Base-by-base conservation (phyloP, 2,888 invertebrate species). In the Acanthopleura granulata region DNA sequence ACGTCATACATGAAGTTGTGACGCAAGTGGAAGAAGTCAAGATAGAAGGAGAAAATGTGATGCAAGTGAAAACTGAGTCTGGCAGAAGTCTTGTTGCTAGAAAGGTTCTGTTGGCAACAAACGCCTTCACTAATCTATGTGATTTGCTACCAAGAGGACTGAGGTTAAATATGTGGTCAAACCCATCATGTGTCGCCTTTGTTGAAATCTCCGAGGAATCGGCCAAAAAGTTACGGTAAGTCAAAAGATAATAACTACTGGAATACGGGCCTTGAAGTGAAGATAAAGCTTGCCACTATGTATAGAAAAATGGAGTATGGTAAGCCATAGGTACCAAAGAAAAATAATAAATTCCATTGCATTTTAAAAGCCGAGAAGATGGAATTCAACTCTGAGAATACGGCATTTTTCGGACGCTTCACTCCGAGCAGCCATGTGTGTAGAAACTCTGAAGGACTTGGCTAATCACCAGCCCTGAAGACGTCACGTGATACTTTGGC, bases 81-180 rank as follows among this genome's bases (percentile, higher is more conserved):
- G 79, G 81, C 0, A 49, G 29, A 15, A 71, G n/a, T 16, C 66
- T 79, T 18, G 27, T 18, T 11, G 72, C 79, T 22, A 76, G 75
- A 15, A 77, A 75, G 25, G 82, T 82, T 25, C 72, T 84, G 4
- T 62, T 83, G 14, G 81, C 83, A 15, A 80, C 83, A n/a, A 81
- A 81, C 27, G 80, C 81, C 0, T 83, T 80, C 57, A 83, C 82
- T 1, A 72, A 62, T 14, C 72, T 77, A 22, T 49, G 79, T 12
- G 66, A 81, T 25, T 72, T 82, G 4, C 75, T 83, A 71, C 77
- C 69, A 29, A 49, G 9, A 57, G 73, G 29, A 40, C 62, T 15
- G 29, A 14, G 25, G 49, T 16, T 72, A 57, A 18, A 18, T 76
- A 0, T 50, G 16, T 22, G 22, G 22, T 18, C 22, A 57, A 3